Conservation (phyloP, 1,140 invertebrate genomes). For the Brachionus asplanchnoidis region DNA sequence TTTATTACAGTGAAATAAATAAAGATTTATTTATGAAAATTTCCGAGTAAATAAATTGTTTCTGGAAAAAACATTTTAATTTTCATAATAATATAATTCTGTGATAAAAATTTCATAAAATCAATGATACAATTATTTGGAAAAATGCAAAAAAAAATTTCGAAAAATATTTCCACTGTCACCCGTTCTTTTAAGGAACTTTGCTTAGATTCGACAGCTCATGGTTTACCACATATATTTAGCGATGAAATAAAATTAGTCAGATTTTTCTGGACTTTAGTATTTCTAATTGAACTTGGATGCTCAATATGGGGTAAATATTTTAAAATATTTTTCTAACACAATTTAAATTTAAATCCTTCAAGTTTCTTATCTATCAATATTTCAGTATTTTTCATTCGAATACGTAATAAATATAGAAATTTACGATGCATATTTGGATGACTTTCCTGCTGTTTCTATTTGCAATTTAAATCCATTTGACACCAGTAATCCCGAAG, state of each 20-base stretch:
- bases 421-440: background rate
- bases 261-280: background rate
- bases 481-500: constrained; percentile 38
- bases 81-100: too few species aligned
- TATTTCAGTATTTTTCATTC: background rate
- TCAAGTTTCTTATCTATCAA: background rate
- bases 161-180: too few species aligned
- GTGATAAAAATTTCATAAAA: too few species aligned
- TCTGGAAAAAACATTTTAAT: too few species aligned
- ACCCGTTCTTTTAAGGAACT: too few species aligned
- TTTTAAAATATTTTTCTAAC: background rate
- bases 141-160: too few species aligned
- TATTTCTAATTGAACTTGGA: background rate
- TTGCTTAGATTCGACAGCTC: background rate
- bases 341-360: background rate
- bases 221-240: background rate
- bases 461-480: background rate
- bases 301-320: background rate
- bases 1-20: too few species aligned
- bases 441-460: background rate
- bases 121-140: too few species aligned
- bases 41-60: too few species aligned
- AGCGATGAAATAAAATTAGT: background rate
- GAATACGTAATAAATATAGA: background rate
- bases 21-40: too few species aligned